Conservation (phyloP, 2,797 vertebrate genomes). For the Lithobates sylvaticus region DNA sequence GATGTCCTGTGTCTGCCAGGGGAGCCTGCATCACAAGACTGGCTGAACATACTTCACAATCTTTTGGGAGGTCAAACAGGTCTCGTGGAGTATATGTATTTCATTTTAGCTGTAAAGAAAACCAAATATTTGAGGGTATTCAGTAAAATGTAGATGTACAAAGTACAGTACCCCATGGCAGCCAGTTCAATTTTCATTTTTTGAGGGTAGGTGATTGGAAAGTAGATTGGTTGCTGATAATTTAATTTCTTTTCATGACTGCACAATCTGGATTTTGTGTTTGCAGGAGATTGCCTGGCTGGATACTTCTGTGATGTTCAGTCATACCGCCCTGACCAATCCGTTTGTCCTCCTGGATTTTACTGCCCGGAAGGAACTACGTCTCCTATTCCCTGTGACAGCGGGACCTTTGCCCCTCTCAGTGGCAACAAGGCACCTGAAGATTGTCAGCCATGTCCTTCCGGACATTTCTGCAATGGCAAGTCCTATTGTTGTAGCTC, state of each 20-base stretch:
- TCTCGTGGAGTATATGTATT: no score
- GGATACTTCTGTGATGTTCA: slow-evolving; percentile 84
- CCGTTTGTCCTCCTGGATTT: slow-evolving; percentile 80
- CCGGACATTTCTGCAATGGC: slow-evolving; percentile 80
- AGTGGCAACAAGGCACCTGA: slow-evolving; percentile 74
- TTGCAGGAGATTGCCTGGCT: slow-evolving; percentile 78
- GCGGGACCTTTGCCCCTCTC: slow-evolving; percentile 79
- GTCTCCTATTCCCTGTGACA: slow-evolving; percentile 77
- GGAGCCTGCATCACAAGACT: no score
- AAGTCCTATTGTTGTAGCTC: background rate
- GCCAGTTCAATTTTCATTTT: background rate
- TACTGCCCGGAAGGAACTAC: slow-evolving; percentile 82
- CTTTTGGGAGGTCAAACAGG: no score
- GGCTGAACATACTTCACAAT: no score
- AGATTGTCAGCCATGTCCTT: slow-evolving; percentile 81
- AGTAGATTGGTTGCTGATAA: no score
- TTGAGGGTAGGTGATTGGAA: no score
- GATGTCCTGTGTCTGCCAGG: no score
- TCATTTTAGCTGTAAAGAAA: no score
- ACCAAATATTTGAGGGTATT: no score
- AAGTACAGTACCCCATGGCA: no score
- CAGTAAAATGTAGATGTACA: no score
- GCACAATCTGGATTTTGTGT: background rate
- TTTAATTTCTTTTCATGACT: no score
- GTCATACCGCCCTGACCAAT: slow-evolving; percentile 78